Evolutionary conservation across 2,113 vertebrate genomes (phyloP), one percentile per base, ranked within the genome.

Genomic region (Penelope pileata): DNA sequence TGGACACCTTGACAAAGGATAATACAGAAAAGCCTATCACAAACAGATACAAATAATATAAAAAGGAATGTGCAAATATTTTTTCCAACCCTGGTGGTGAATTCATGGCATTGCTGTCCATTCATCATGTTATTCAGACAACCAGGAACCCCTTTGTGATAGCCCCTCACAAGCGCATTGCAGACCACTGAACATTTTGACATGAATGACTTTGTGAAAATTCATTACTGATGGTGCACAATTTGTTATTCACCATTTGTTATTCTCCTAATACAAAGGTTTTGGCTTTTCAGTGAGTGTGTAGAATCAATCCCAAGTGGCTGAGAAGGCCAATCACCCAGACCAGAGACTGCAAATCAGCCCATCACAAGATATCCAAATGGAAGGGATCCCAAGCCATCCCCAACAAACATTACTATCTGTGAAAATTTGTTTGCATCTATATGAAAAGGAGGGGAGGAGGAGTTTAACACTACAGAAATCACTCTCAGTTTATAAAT

Each of bases 31-130:
- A 93, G 51, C 75, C 32, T 90, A 50, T 45, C 79, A 78, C 72
- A 79, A 83, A 68, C 68, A 85, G 68, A 63, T 88, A 90, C 50
- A 91, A 95, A 93, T 86, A 94, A 92, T 80, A 90, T 60, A 77
- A 91, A 91, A 86, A 68, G 38, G 79, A 83, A 77, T 62, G 73
- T 58, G 40, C 85, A 68, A 74, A 77, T 32, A 22, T 78, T 91
- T 89, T 92, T 88, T 80, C 40, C 77, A 73, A 18, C 48, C 26
- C 24, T 36, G 17, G 15, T 78, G 56, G 29, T 47, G n/a, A 77
- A 88, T 91, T 91, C 23, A 16, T 26, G 12, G 42, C 51, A n/a
- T 51, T 54, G 47, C 51, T 88, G 24, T 89, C 60, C 62, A 73
- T 91, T 75, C 11, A 45, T 66, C 73, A 45, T 19, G 15, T 70